Percentiles rank a stretch among this genome's conserved stretches.
Evolutionary conservation across 2,888 invertebrate species (phyloP).

Genomic region (Bellardia bayeri): DNA sequence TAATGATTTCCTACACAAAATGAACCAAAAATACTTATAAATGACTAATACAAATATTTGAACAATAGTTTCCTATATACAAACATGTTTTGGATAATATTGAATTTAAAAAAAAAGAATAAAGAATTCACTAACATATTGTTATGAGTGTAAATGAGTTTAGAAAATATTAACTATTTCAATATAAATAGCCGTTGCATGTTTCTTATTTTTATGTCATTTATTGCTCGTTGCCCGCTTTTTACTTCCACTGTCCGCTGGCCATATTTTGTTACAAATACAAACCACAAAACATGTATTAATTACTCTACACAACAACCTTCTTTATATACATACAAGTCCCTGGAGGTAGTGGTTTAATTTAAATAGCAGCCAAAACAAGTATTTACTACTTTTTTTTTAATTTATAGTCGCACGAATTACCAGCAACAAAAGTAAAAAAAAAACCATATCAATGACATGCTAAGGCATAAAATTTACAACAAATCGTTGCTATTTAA

Average conservation of each 20-base stretch:
- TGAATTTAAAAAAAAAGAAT: background rate
- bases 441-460: slow-evolving; percentile 20
- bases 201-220: background rate
- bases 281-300: slow-evolving; percentile 44
- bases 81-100: no score
- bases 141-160: background rate
- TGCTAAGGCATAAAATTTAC: slow-evolving; percentile 25
- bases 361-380: background rate
- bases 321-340: background rate
- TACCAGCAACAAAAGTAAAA: background rate
- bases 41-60: slow-evolving; percentile 10
- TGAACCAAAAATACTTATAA: background rate
- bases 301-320: slow-evolving; percentile 42
- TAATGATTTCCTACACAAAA: background rate
- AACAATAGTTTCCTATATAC: background rate
- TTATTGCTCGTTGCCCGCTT: background rate
- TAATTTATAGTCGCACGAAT: slow-evolving; percentile 8
- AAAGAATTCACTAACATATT: background rate
- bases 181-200: slow-evolving; percentile 8
- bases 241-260: background rate
- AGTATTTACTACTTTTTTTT: background rate
- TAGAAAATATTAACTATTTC: background rate
- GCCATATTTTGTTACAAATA: slow-evolving; percentile 36
- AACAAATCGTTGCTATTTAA: slow-evolving; percentile 17
- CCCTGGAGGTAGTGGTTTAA: background rate